phyloP scores from a whole-genome alignment of 2,113 vertebrate species.

The Heteronetta atricapilla region DNA sequence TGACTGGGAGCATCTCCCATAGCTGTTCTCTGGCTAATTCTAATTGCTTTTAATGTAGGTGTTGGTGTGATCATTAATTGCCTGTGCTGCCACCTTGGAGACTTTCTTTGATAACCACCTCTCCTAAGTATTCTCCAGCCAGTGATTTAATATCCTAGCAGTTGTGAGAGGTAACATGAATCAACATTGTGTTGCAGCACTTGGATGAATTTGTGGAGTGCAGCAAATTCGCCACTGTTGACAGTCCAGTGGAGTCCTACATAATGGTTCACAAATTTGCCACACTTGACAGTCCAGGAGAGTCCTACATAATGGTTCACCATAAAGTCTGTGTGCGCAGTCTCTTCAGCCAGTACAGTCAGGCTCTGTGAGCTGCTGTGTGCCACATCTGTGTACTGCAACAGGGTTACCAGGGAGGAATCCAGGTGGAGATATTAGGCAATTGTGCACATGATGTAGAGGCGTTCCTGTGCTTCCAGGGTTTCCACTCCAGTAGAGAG shows the following conservation, averaged over 20 bases:
- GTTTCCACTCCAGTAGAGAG: neutral
- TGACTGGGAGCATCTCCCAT: neutral
- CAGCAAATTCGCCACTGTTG: neutral
- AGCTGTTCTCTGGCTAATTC: neutral
- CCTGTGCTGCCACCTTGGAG: neutral
- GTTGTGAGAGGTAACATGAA: slow-evolving; percentile 8
- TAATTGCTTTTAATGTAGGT: neutral
- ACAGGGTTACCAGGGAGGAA: slow-evolving; percentile 14
- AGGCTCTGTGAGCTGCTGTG: neutral
- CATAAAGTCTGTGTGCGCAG: fast-evolving
- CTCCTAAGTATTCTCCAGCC: slow-evolving; percentile 64
- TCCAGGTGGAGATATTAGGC: slow-evolving; percentile 17
- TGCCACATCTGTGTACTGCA: neutral
- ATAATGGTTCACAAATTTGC: neutral
- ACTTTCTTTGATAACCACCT: neutral
- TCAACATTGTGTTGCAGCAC: slow-evolving; percentile 4
- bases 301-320: neutral
- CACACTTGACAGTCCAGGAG: slow-evolving; percentile 35
- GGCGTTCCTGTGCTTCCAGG: neutral
- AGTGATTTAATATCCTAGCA: slow-evolving; percentile 52
- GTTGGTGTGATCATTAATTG: slow-evolving; percentile 33
- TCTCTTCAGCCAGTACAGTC: neutral
- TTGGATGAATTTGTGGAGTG: neutral
- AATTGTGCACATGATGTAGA: slow-evolving; percentile 18
- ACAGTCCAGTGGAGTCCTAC: slow-evolving; percentile 49